These are phyloP conservation scores for Physocephala rufipes DNA, from an alignment of 2,888 invertebrate species.

Conservation along the genomic window DNA sequence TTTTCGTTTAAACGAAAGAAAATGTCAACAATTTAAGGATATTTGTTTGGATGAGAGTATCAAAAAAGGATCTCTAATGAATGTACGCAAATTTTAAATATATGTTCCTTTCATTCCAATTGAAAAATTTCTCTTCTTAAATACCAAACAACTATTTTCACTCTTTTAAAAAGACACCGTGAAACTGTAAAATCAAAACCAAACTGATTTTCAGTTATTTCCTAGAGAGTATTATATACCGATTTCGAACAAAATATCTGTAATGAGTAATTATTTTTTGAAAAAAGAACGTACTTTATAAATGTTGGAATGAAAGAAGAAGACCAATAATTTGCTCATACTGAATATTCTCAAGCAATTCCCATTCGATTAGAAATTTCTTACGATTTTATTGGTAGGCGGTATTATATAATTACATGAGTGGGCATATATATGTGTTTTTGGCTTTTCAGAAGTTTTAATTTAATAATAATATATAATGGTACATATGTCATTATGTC, in stretches of 20 bases:
- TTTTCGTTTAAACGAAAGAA: too few relatives aligned
- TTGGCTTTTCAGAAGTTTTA: not conserved
- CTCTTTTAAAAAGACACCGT: not conserved
- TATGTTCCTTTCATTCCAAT: not conserved
- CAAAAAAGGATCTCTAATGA: too few relatives aligned
- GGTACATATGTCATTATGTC: too few relatives aligned
- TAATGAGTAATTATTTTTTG: not conserved
- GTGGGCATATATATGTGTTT: conserved; percentile 18
- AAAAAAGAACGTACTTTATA: too few relatives aligned
- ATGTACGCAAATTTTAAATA: too few relatives aligned
- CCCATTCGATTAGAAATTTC: not conserved
- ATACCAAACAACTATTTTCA: not conserved
- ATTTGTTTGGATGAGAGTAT: too few relatives aligned
- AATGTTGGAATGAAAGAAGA: too few relatives aligned
- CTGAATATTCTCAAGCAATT: conserved; percentile 30
- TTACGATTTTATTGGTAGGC: conserved; percentile 7
- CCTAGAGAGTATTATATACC: not conserved
- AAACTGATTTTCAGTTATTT: not conserved
- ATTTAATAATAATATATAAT: too few relatives aligned
- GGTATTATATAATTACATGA: conserved; percentile 27
- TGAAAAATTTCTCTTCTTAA: not conserved
- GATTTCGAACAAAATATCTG: not conserved
- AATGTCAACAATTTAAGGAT: too few relatives aligned
- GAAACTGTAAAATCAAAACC: not conserved
- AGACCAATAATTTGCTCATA: not conserved